A percentile compares a stretch with the other conserved stretches of the same genome.
Conservation (phyloP, 1,140 invertebrate species). For the Scaptomyza graminum region DNA sequence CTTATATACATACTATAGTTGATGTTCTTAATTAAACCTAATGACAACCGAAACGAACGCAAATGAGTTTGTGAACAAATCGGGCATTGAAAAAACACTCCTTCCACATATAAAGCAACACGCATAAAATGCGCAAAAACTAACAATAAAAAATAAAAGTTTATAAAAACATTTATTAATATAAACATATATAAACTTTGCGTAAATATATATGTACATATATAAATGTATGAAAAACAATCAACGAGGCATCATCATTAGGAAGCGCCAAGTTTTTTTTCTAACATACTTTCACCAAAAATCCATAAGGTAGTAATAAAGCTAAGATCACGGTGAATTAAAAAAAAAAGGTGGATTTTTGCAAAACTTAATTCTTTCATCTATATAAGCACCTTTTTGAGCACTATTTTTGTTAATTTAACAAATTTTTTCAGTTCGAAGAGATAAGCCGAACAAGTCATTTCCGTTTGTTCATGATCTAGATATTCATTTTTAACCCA, state of each 20-base stretch:
- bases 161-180: neutral
- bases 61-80: slow-evolving; percentile 12
- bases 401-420: no score
- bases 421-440: no score
- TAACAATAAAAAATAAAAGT: slow-evolving; percentile 36
- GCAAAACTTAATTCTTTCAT: no score
- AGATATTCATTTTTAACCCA: no score
- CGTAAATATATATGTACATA: slow-evolving; percentile 20
- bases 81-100: slow-evolving; percentile 52
- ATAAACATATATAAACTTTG: slow-evolving; percentile 14
- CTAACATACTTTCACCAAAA: no score
- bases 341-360: no score
- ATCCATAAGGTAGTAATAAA: no score
- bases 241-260: slow-evolving; percentile 57
- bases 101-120: slow-evolving; percentile 77
- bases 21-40: slow-evolving; percentile 8
- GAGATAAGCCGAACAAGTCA: no score
- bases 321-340: no score
- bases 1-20: neutral
- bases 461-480: no score
- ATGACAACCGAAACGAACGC: slow-evolving; percentile 9
- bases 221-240: slow-evolving; percentile 25
- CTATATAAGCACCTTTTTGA: no score
- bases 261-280: neutral
- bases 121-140: slow-evolving; percentile 76